Evolutionary conservation across 2,888 invertebrate genomes (phyloP).

Genomic region (Smittia sp.): DNA sequence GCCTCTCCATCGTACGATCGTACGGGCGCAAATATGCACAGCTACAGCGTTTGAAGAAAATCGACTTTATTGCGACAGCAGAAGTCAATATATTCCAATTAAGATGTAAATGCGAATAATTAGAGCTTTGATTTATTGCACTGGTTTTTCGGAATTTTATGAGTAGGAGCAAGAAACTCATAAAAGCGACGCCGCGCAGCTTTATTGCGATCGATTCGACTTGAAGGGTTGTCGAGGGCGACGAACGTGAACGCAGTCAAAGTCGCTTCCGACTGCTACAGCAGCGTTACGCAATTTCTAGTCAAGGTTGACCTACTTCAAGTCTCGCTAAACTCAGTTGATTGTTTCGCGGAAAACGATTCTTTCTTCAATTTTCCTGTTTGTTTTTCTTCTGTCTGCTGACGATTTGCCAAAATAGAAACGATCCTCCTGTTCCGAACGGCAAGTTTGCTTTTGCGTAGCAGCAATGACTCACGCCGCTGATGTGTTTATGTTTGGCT

Average conservation of each 20-base stretch:
- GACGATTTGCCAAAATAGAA: neutral
- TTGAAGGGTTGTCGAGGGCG: neutral
- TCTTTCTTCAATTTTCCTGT: neutral
- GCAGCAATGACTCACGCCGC: no score
- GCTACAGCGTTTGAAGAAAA: neutral
- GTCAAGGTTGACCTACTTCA: neutral
- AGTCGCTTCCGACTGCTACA: neutral
- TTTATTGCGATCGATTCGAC: neutral
- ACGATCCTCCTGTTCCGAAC: no score
- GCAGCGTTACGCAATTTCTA: neutral
- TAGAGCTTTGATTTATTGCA: slow-evolving; percentile 19
- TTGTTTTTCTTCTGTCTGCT: neutral
- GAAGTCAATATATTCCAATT: slow-evolving; percentile 1
- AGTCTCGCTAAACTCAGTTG: neutral
- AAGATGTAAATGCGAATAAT: slow-evolving; percentile 16
- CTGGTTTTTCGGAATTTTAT: neutral
- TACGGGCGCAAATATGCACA: neutral
- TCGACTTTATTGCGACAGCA: neutral
- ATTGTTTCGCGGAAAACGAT: neutral
- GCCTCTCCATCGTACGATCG: neutral
- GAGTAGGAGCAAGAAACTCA: neutral
- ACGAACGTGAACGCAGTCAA: neutral
- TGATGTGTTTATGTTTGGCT: neutral
- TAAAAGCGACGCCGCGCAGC: neutral
- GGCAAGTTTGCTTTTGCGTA: no score